Percentiles rank a stretch among this genome's conserved stretches.
Conservation (phyloP, 1,140 invertebrate genomes). For the Pemphigus obesinymphae region DNA sequence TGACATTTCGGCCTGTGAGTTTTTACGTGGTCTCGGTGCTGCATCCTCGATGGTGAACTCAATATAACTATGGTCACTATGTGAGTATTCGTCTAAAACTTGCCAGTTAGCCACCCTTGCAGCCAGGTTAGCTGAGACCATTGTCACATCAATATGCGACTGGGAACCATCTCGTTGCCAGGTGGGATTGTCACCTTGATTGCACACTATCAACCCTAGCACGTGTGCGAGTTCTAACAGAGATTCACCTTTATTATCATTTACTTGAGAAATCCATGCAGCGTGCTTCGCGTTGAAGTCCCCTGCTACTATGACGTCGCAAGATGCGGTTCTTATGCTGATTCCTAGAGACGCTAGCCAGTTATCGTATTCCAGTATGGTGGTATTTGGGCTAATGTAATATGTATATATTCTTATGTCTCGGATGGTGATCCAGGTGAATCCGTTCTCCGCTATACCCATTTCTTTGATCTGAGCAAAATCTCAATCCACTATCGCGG, state of each 20-base stretch:
- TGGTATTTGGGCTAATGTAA: not conserved
- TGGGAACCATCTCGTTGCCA: not conserved
- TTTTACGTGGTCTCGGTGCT: not conserved
- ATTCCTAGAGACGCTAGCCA: not conserved
- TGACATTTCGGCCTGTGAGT: not conserved
- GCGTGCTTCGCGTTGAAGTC: too few species aligned
- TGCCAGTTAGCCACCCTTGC: not conserved
- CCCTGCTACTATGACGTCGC: not conserved
- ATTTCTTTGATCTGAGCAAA: too few species aligned
- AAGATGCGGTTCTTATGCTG: not conserved
- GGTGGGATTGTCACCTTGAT: not conserved
- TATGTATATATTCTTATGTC: too few species aligned
- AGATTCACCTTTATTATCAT: not conserved
- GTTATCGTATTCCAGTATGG: not conserved
- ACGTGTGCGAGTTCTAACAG: not conserved
- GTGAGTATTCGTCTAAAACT: not conserved
- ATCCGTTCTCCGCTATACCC: too few species aligned
- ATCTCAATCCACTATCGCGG: too few species aligned
- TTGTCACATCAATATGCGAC: not conserved
- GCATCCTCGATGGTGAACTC: not conserved
- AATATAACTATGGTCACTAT: not conserved
- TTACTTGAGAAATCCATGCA: not conserved
- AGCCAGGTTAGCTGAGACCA: not conserved
- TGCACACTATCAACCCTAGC: not conserved
- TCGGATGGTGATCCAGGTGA: too few species aligned